Evolutionary conservation across 2,888 invertebrate species (phyloP).

Genomic region (Dysmachus trigonus): DNA sequence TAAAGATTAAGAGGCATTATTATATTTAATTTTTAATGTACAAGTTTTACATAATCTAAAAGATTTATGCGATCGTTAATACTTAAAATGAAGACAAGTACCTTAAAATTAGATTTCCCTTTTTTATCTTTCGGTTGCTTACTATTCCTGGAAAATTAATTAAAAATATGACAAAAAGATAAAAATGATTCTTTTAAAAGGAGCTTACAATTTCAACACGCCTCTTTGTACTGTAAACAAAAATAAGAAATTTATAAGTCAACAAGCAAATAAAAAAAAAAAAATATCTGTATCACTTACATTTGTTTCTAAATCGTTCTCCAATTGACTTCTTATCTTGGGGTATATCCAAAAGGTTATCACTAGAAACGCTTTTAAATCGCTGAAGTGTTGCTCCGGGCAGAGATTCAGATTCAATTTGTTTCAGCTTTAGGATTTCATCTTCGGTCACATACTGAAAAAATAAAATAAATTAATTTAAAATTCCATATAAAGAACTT

Average conservation of each 20-base stretch:
- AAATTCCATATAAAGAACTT: neutral
- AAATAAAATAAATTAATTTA: neutral
- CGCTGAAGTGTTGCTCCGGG: constrained; percentile 53
- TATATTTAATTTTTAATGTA: too few relatives aligned
- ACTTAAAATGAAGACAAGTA: neutral
- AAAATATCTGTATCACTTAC: constrained; percentile 53
- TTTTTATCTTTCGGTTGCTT: constrained; percentile 59
- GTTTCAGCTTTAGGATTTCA: constrained; percentile 60
- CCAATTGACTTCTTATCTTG: constrained; percentile 61
- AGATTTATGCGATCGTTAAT: neutral
- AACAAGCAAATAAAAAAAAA: neutral
- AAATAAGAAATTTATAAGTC: constrained; percentile 19
- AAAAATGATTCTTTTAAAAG: neutral
- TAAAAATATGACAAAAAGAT: constrained; percentile 6
- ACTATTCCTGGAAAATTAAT: constrained; percentile 54
- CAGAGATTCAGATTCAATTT: constrained; percentile 50
- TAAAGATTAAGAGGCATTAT: too few relatives aligned
- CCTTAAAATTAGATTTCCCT: constrained; percentile 42
- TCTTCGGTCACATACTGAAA: constrained; percentile 60
- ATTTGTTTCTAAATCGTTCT: constrained; percentile 59
- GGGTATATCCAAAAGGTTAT: constrained; percentile 59
- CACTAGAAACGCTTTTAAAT: constrained; percentile 61
- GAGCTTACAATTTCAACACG: constrained; percentile 58
- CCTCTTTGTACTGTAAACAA: constrained; percentile 56
- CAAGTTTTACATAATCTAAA: too few relatives aligned